Evolutionary conservation across 2,113 vertebrate species (phyloP), one percentile per base, ranked within the genome.

Genomic region (Notothenia rossii): DNA sequence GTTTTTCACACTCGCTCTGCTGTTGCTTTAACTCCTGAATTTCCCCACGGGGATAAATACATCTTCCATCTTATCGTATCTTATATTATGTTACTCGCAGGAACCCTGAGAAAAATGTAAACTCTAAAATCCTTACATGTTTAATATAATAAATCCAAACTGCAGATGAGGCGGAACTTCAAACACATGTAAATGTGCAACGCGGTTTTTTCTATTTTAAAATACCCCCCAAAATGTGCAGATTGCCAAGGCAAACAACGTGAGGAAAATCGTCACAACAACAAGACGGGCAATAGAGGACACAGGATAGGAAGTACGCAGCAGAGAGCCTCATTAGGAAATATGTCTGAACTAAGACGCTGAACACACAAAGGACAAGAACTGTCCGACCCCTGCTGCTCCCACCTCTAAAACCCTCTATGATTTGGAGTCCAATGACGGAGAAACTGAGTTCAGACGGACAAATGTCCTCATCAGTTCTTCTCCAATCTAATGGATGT

Each of bases 381-480:
- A 68, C 65, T 48, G 66, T 69, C 73, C 8, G 22, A 76, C 73
- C 66, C 67, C 67, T 17, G 43, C 67, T 77, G 76, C 67, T 74
- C 29, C 20, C 46, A 64, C 69, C 51, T 66, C 64, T 43, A 70
- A 79, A 81, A 83, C 55, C 50, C 56, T 59, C 25, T 17, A 15
- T 79, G 64, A 82, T 69, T 60, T 71, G 74, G 81, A 68, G 63
- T 81, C 70, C 25, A 25, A 33, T 60, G 76, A 74, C 59, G 49
- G 65, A 75, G 69, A 79, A 83, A 72, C 67, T 72, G 25, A 65
- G 67, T 45, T 76, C 54, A 22, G 71, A 67, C 69, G 80, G 77
- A 91, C 45, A 79, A 83, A 84, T 64, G 79, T 82, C 78, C 70
- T 72, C 69, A 86, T 87, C 82, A 83, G 50, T 85, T 88, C 71